Base-by-base conservation (phyloP, 1,140 invertebrate species). In the Rhopalosiphum maidis region DNA sequence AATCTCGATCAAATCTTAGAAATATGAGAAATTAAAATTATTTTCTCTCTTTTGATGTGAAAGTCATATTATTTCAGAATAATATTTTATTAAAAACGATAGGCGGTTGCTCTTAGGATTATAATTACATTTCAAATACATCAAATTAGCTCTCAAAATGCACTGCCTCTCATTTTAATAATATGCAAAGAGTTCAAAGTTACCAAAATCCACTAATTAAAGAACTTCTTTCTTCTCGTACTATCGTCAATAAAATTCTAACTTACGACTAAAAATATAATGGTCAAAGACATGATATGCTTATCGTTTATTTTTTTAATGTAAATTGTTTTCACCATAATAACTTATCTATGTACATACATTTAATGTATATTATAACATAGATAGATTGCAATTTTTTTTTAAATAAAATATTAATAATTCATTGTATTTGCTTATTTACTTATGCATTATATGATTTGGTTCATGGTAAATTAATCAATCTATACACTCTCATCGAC, bases 391-490 rank as follows among this genome's bases (percentile, higher is more conserved):
- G 15, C 21, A n/a, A n/a, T 77, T 77, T 5, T n/a, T 15, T 77
- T 68, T 68, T 8, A 18, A 77, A n/a, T 18, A 6, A 77, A 18
- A 68, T n/a, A n/a, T n/a, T 6, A 6, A n/a, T 18, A 5, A 68
- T 68, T 68, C 2, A 68, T 77, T 15, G n/a, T 77, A 77, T 35
- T n/a, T n/a, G 15, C 11, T 5, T 77, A 77, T 35, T n/a, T n/a
- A 5, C 11, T 5, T 18, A 6, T n/a, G 2, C 15, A n/a, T n/a
- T 77, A 11, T 4, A 9, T 37, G 2, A 3, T 15, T 0, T 15
- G 11, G 2, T 4, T n/a, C 30, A 4, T 30, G 30, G 30, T 68
- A 11, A 68, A 30, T 30, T 4, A 77, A 77, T n/a, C 60, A 18
- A 8, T n/a, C 5, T n/a, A 51, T 18, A 68, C 15, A 18, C 30